phyloP scores from a whole-genome alignment of 92 coral and sea anemone species.

The Phenganax stokvisi region DNA sequence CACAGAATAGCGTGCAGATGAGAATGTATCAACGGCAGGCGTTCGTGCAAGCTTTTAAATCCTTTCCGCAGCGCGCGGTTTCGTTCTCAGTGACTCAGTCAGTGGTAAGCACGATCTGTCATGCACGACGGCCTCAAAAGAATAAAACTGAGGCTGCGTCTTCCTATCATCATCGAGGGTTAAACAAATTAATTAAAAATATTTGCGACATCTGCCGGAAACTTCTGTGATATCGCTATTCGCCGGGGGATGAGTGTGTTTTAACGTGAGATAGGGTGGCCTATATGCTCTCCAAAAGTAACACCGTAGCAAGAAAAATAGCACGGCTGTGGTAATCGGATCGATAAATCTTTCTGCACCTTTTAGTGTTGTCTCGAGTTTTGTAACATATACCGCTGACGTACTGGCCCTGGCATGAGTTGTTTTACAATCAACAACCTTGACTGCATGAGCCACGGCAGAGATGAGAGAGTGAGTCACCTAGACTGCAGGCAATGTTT shows the following conservation, averaged over 20 bases:
- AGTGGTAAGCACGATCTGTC: constrained; percentile 33
- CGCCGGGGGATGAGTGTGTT: constrained; percentile 39
- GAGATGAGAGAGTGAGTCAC: constrained; percentile 34
- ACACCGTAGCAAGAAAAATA: not conserved
- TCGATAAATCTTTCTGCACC: constrained; percentile 38
- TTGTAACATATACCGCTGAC: constrained; percentile 6
- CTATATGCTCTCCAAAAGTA: constrained; percentile 12
- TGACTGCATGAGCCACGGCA: constrained; percentile 9
- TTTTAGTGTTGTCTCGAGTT: constrained; percentile 30
- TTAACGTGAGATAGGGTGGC: constrained; percentile 20
- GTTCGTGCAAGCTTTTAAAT: constrained; percentile 28
- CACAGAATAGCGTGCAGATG: constrained; percentile 7
- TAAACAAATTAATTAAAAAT: constrained; percentile 41
- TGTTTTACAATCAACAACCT: constrained; percentile 1
- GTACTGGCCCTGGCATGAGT: constrained; percentile 9
- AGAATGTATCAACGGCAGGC: constrained; percentile 31
- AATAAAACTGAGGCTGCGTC: constrained; percentile 28
- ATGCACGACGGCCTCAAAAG: constrained; percentile 37
- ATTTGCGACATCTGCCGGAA: constrained; percentile 48
- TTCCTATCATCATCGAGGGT: constrained; percentile 41
- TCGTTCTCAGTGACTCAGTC: constrained; percentile 12
- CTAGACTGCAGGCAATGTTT: not conserved
- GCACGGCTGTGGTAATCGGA: constrained; percentile 17
- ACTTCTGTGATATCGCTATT: constrained; percentile 42
- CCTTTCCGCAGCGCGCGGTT: constrained; percentile 39